Base-by-base conservation (phyloP, 2,113 vertebrate genomes). In the Piaya cayana region DNA sequence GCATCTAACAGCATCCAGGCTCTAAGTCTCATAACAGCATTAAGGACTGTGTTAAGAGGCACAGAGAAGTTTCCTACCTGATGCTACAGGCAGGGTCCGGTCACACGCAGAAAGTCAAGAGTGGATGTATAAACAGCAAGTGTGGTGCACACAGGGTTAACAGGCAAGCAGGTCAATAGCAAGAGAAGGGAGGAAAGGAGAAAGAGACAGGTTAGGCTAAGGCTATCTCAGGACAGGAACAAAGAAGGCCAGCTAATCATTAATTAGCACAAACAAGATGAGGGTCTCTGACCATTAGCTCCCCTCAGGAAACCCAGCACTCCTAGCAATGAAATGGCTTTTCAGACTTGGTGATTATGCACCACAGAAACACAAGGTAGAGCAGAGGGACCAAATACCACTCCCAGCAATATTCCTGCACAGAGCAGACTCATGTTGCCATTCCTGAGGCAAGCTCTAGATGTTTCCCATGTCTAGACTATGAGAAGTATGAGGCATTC, bases 41-140 rank as follows among this genome's bases (percentile, higher is more conserved):
- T 27, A 70, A 32, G 52, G n/a, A 42, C 10, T 49, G 39, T 26
- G 21, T 2, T 30, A 27, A 90, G 83, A 85, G 34, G 58, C 78
- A 95, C 47, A 29, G 43, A 81, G 78, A 79, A 15, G 59, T 90
- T 62, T 97, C 98, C 96, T 98, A 98, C 98, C 98, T 98, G 98
- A 84, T 98, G 98, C 98, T 98, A 98, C 16, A 91, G 84, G 76
- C 15, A 53, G 77, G 88, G 74, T 98, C 96, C 97, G 93, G 88
- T 90, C 96, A 96, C 81, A 97, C 18, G 95, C 76, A 96, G 95
- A 92, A 96, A 95, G 87, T 80, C 93, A 95, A 68, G 91, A 90
- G 91, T 34, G 94, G 86, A 68, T 55, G 86, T 69, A 93, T 43
- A 96, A 96, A 84, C 86, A 89, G 95, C 92, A 95, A 95, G 88